A percentile compares a stretch with the other conserved stretches of the same genome.
Evolutionary conservation across 2,797 vertebrate genomes (phyloP).

Genomic region (Halcyon smyrnensis): DNA sequence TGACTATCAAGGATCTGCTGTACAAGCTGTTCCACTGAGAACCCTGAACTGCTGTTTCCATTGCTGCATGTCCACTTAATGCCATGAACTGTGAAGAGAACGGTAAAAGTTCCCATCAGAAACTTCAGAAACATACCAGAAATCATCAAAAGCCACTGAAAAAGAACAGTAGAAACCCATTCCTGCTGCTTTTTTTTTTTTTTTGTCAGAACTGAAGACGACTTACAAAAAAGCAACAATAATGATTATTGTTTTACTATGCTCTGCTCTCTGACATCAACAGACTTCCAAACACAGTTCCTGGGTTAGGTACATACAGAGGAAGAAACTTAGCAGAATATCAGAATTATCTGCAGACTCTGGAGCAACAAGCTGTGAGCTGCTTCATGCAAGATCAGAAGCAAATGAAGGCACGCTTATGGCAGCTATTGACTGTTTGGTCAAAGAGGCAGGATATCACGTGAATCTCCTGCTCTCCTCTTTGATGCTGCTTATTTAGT

Average conservation of each 20-base stretch:
- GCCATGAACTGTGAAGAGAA: constrained; percentile 95
- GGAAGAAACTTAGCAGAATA: not conserved
- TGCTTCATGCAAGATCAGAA: not conserved
- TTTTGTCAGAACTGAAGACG: not conserved
- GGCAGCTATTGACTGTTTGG: not conserved
- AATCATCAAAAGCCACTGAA: not conserved
- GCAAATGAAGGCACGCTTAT: not conserved
- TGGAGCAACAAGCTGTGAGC: not conserved
- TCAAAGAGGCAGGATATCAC: not conserved
- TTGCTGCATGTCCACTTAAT: constrained; percentile 99
- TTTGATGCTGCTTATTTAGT: not conserved
- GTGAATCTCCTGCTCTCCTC: not conserved
- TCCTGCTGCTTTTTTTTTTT: not conserved
- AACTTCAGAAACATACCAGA: not conserved
- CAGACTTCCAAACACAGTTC: not conserved
- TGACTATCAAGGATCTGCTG: constrained; percentile 99
- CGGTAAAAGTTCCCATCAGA: constrained; percentile 74
- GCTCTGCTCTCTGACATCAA: not conserved
- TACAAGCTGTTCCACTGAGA: constrained; percentile 99
- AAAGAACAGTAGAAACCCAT: not conserved
- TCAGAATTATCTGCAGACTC: not conserved
- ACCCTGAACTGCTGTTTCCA: constrained; percentile 98
- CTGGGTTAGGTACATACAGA: not conserved
- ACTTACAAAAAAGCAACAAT: not conserved
- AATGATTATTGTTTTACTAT: not conserved